Base-by-base conservation (phyloP, 2,797 vertebrate species). In the Lacerta viridis region DNA sequence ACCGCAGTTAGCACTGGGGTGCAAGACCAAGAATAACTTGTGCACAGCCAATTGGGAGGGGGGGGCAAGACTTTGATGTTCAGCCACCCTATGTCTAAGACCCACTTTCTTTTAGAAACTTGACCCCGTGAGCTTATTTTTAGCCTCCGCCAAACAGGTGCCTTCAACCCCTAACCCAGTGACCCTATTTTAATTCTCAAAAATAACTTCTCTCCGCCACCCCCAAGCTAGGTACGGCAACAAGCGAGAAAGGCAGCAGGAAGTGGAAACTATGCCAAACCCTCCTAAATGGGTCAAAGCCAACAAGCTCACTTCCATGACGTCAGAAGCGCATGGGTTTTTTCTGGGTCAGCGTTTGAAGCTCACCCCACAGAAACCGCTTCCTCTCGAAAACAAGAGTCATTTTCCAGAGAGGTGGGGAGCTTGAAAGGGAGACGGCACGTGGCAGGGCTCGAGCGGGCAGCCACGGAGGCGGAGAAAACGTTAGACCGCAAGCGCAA, bases 371-470 rank as follows among this genome's bases (percentile, higher is more conserved):
- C 95, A 95, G 36, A 94, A 96, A 76, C 97, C 97, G 33, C 97
- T 95, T 97, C 97, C 97, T 97, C 91, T 96, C 92, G 92, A 95
- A 95, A 94, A 90, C 85, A 68, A 74, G 61, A 46, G 71, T 93
- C 95, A 95, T 94, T 95, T 95, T 94, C 94, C 95, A 36, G 86
- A 88, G 83, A 10, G 41, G 36, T 15, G 46, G 43, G 77, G 36
- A 27, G 83, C 15, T 18, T 23, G 15, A 50, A 50, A n/a, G 83
- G 55, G 11, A 66, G 11, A 6, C 0, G 27, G 86, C n/a, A 1
- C 88, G 6, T 6, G 84, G 72, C 7, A 3, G 4, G 2, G 27
- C 83, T 69, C 83, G 36, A 0, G 0, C 39, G 82, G 88, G 80
- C 25, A 46, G 43, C 3, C 76, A 20, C 87, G 87, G 91, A 89